These are phyloP conservation scores for Lemur catta DNA, from an alignment of 2,797 vertebrate genomes.

Conservation along the genomic window DNA sequence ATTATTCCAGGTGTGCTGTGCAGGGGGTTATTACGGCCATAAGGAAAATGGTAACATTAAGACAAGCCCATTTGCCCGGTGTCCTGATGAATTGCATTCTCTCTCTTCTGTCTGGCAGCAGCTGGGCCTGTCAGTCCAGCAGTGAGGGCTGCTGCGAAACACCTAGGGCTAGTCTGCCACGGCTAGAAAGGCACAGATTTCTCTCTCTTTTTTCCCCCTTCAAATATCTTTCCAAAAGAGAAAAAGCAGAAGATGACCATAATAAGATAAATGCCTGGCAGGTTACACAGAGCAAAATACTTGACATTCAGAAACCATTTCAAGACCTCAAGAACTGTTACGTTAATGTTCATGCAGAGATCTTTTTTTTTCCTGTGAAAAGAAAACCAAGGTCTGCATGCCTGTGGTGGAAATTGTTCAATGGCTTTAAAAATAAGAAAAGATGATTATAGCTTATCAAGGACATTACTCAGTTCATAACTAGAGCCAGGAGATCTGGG, in stretches of 20 bases:
- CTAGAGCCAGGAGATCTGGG: not conserved
- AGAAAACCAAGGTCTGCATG: not conserved
- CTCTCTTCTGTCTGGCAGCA: not conserved
- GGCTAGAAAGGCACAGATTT: not conserved
- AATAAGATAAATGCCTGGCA: conserved; percentile 29
- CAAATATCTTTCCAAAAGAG: conserved; percentile 28
- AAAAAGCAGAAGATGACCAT: not conserved
- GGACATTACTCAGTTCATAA: not conserved
- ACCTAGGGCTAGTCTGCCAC: not conserved
- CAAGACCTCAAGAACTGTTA: conserved; percentile 18
- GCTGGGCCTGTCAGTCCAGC: conserved; percentile 46
- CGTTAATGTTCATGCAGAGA: not conserved
- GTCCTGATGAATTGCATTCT: conserved; percentile 54
- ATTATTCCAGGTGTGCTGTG: conserved; percentile 70
- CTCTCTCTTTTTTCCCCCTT: not conserved
- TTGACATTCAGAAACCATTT: conserved; percentile 26
- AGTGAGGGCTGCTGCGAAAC: not conserved
- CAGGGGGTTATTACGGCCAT: conserved; percentile 68
- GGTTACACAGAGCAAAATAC: not conserved
- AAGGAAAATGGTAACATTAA: conserved; percentile 74
- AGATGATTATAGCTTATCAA: not conserved
- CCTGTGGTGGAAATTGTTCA: not conserved
- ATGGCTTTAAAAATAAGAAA: not conserved
- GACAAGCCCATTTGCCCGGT: conserved; percentile 54
- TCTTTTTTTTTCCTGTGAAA: not conserved